Conservation (phyloP, 2,888 invertebrate genomes). For the Nemoura dubitans region DNA sequence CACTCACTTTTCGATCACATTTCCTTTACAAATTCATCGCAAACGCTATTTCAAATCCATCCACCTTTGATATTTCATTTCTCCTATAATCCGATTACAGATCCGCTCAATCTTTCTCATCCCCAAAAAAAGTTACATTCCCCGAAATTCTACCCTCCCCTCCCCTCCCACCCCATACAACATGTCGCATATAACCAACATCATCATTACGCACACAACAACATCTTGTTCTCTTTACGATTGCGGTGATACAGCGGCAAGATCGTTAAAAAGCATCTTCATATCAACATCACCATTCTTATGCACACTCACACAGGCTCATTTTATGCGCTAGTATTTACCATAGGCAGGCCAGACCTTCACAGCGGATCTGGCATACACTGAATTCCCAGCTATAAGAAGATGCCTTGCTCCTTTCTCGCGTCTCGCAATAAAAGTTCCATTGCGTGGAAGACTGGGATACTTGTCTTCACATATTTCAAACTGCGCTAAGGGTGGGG, state of each 20-base stretch:
- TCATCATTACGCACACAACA: not conserved
- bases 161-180: not conserved
- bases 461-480: not conserved
- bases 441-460: not conserved
- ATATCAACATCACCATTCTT: not conserved
- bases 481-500: not conserved
- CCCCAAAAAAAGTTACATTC: not conserved
- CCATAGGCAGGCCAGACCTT: not conserved
- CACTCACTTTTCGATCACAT: not conserved
- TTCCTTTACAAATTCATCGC: too few relatives aligned
- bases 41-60: not conserved
- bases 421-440: conserved; percentile 12
- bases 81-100: not conserved
- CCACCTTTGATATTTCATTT: not conserved
- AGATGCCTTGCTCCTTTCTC: not conserved
- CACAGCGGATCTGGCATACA: not conserved
- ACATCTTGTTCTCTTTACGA: not conserved
- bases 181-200: not conserved
- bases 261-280: not conserved
- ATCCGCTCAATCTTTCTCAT: not conserved
- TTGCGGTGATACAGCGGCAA: not conserved
- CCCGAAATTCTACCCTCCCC: too few relatives aligned
- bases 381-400: not conserved
- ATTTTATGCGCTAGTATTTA: not conserved
- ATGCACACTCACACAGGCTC: not conserved